Conservation (phyloP, 2,797 vertebrate species). For the Buceros bicornis region DNA sequence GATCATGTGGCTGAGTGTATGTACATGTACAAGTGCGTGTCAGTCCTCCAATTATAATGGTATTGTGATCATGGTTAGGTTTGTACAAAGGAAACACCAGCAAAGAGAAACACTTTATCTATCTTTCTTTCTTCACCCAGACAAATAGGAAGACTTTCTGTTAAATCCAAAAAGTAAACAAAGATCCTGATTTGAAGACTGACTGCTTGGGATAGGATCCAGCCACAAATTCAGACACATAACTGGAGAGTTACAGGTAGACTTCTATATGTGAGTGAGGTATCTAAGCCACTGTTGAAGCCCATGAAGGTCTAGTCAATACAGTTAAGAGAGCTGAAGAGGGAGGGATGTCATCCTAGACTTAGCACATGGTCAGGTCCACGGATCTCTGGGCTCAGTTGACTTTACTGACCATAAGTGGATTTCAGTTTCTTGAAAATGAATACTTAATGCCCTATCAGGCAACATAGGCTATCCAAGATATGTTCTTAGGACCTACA, state of each 20-base stretch:
- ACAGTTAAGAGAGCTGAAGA: not conserved
- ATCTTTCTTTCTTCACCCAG: not conserved
- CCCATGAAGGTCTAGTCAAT: not conserved
- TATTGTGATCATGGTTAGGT: not conserved
- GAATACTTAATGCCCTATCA: not conserved
- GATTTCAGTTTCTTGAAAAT: not conserved
- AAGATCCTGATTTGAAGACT: not conserved
- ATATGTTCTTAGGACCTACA: not conserved
- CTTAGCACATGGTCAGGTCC: not conserved
- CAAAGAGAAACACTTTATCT: not conserved
- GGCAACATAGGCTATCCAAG: not conserved
- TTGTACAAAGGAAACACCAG: not conserved
- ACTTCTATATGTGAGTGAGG: not conserved
- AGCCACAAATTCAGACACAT: not conserved
- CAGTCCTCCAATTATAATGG: not conserved
- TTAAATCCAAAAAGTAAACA: not conserved
- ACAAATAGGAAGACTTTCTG: not conserved
- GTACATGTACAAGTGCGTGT: fast-evolving
- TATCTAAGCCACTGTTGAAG: not conserved
- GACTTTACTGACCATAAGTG: not conserved
- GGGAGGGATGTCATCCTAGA: not conserved
- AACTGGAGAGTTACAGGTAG: not conserved
- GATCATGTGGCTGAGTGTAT: not conserved
- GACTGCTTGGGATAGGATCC: not conserved
- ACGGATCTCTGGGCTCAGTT: not conserved